Conservation (phyloP, 2,797 vertebrate species). For the Lagorchestes hirsutus region DNA sequence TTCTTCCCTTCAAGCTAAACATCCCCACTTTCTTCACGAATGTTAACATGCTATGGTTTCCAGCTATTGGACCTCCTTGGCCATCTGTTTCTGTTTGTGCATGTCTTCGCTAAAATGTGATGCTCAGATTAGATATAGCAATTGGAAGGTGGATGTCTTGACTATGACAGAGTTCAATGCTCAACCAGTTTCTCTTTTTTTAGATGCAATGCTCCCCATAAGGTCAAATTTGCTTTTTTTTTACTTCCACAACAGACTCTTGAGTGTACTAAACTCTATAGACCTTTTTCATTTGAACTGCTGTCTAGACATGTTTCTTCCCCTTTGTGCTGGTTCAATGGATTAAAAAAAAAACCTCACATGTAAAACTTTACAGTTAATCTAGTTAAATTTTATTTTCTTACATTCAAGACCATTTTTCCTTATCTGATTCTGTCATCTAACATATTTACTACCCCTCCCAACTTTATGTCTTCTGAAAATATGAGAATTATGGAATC, state of each 20-base stretch:
- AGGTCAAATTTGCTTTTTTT: not conserved
- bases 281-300: not conserved
- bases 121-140: not conserved
- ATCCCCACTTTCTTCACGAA: not conserved
- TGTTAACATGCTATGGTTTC: not conserved
- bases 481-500: not conserved
- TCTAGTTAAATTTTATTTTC: not conserved
- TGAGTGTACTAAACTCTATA: not conserved
- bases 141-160: not conserved
- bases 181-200: not conserved
- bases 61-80: not conserved
- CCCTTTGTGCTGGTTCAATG: not conserved
- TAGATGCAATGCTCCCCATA: not conserved
- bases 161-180: not conserved
- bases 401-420: not conserved
- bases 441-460: not conserved
- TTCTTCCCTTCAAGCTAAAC: not conserved
- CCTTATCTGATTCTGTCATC: not conserved
- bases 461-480: not conserved
- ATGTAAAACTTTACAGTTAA: not conserved
- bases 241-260: not conserved
- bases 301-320: not conserved
- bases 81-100: not conserved
- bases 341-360: not conserved
- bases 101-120: not conserved